Conservation (phyloP, 1,140 invertebrate genomes). For the Brachionus paranguensis region DNA sequence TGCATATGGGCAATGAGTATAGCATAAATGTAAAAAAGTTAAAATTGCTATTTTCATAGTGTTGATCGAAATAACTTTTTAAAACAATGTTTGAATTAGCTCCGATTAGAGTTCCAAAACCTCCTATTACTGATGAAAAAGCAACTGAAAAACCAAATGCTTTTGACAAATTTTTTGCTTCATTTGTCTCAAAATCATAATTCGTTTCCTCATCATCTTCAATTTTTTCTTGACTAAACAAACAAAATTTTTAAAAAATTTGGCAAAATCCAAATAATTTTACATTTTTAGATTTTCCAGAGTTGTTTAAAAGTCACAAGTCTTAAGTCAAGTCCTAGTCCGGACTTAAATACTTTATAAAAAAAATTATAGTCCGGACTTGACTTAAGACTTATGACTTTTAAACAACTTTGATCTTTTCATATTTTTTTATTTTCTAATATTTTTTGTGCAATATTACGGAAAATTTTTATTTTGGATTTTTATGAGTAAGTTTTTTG, state of each 20-base stretch:
- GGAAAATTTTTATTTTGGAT: too few species aligned
- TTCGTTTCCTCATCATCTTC: neutral
- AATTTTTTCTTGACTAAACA: neutral
- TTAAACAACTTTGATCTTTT: too few species aligned
- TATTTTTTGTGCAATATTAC: too few species aligned
- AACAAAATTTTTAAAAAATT: neutral
- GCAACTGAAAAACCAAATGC: constrained; percentile 63
- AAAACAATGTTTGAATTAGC: constrained; percentile 81
- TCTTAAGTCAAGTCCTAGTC: too few species aligned
- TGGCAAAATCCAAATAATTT: too few species aligned
- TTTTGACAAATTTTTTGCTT: constrained; percentile 4
- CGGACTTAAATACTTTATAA: too few species aligned
- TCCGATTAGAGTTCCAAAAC: constrained; percentile 76
- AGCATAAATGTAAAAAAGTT: constrained; percentile 13
- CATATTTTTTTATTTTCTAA: too few species aligned
- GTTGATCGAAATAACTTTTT: constrained; percentile 65
- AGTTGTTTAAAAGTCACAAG: too few species aligned
- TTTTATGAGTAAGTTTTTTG: too few species aligned
- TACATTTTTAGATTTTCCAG: too few species aligned
- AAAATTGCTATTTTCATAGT: neutral
- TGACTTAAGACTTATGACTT: too few species aligned
- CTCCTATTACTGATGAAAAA: constrained; percentile 73
- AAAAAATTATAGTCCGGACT: neutral
- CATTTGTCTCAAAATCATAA: neutral
- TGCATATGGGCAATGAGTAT: neutral